phyloP scores from a whole-genome alignment of 2,888 invertebrate genomes.

The Halictus quadricinctus region DNA sequence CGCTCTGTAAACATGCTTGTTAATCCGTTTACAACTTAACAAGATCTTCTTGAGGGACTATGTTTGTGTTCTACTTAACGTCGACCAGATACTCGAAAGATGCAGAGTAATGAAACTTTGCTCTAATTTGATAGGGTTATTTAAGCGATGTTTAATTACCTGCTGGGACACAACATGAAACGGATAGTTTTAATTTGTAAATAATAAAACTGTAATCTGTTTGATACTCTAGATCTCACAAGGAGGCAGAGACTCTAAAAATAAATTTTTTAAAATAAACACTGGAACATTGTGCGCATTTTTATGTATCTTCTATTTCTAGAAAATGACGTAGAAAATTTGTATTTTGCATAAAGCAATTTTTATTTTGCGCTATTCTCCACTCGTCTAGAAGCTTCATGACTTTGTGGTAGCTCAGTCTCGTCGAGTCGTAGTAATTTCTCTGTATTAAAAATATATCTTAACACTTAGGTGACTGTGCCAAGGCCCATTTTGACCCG shows the following conservation, averaged over 20 bases:
- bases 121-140: neutral
- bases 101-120: neutral
- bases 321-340: no score
- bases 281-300: neutral
- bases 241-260: neutral
- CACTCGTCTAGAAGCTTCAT: no score
- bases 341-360: no score
- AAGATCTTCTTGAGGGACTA: neutral
- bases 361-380: no score
- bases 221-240: neutral
- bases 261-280: neutral
- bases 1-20: neutral
- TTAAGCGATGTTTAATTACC: neutral
- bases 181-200: neutral
- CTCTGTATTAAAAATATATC: neutral
- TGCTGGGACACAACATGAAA: neutral
- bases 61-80: neutral
- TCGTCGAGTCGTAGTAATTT: no score
- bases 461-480: neutral
- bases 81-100: neutral
- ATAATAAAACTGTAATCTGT: neutral
- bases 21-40: neutral
- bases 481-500: neutral
- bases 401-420: no score
- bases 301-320: no score